Evolutionary conservation across 37 sponge, comb jelly and placozoan genomes (phyloP).

Genomic region (Chondrosia reniformis): DNA sequence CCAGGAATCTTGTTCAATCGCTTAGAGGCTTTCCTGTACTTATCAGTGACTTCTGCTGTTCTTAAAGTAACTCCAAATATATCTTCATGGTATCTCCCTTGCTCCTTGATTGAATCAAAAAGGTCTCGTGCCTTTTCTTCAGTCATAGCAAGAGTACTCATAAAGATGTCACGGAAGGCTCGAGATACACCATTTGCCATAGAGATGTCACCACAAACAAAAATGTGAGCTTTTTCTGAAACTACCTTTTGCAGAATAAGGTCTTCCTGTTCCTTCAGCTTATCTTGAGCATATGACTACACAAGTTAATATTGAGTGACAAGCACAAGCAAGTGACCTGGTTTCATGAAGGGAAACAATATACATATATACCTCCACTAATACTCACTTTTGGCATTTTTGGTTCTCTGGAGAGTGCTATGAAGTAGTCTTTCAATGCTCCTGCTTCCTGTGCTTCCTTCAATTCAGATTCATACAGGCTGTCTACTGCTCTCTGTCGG

Average conservation of each 20-base stretch:
- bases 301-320: no score
- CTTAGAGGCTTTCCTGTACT: slow-evolving; percentile 73
- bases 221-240: slow-evolving; percentile 77
- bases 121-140: slow-evolving; percentile 47
- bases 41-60: slow-evolving; percentile 72
- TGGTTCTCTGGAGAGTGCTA: slow-evolving; percentile 63
- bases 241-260: slow-evolving; percentile 38
- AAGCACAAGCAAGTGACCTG: no score
- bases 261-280: slow-evolving; percentile 75
- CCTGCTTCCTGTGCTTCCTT: slow-evolving; percentile 49
- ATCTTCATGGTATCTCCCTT: slow-evolving; percentile 80
- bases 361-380: no score
- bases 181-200: slow-evolving; percentile 79
- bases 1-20: no score
- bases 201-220: slow-evolving; percentile 91
- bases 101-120: slow-evolving; percentile 45
- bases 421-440: slow-evolving; percentile 41
- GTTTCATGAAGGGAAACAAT: no score
- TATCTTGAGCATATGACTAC: slow-evolving; percentile 79
- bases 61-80: slow-evolving; percentile 86
- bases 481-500: slow-evolving; percentile 46
- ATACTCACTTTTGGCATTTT: slow-evolving; percentile 43
- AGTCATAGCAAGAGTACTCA: slow-evolving; percentile 74
- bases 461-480: slow-evolving; percentile 75
- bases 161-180: slow-evolving; percentile 67